A percentile compares a stretch with the other conserved stretches of the same genome.
These are phyloP conservation scores for Hemicentrotus pulcherrimus DNA, from an alignment of 35 echinoderm and acorn worm genomes.

Conservation along the genomic window DNA sequence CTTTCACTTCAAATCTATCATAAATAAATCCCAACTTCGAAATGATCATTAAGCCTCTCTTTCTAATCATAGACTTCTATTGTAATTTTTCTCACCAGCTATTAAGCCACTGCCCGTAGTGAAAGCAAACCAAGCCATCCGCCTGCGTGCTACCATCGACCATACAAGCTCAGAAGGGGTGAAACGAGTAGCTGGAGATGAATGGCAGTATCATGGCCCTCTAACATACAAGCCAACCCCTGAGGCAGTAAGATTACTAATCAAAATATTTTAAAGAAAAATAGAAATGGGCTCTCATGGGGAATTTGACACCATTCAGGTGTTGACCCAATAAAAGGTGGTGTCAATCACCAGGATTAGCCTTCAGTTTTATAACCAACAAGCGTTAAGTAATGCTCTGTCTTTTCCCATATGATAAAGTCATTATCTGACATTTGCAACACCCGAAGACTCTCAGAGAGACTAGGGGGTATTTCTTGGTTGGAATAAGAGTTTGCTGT, in stretches of 20 bases:
- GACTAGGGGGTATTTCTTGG: too few species aligned
- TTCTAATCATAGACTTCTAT: background rate
- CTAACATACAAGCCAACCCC: conserved; percentile 87
- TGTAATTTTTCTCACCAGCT: conserved; percentile 26
- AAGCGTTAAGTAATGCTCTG: too few species aligned
- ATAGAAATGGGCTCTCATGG: too few species aligned
- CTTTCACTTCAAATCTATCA: background rate
- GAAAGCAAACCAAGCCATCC: conserved; percentile 89
- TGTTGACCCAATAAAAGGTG: too few species aligned
- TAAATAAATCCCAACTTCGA: background rate
- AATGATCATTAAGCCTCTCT: background rate
- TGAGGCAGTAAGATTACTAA: conserved; percentile 70
- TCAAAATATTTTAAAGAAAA: too few species aligned
- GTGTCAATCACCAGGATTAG: too few species aligned
- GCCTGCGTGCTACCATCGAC: conserved; percentile 64
- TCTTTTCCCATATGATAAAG: too few species aligned
- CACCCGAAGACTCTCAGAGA: too few species aligned
- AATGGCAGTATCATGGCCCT: conserved; percentile 88
- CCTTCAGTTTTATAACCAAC: too few species aligned
- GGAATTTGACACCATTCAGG: too few species aligned
- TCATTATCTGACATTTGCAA: too few species aligned
- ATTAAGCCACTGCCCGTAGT: conserved; percentile 84
- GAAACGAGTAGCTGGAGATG: conserved; percentile 70
- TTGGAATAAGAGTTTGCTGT: too few species aligned
- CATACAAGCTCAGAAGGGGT: conserved; percentile 58